Evolutionary conservation across 1,140 invertebrate species (phyloP).

Genomic region (Trachymyrmex cornetzi): DNA sequence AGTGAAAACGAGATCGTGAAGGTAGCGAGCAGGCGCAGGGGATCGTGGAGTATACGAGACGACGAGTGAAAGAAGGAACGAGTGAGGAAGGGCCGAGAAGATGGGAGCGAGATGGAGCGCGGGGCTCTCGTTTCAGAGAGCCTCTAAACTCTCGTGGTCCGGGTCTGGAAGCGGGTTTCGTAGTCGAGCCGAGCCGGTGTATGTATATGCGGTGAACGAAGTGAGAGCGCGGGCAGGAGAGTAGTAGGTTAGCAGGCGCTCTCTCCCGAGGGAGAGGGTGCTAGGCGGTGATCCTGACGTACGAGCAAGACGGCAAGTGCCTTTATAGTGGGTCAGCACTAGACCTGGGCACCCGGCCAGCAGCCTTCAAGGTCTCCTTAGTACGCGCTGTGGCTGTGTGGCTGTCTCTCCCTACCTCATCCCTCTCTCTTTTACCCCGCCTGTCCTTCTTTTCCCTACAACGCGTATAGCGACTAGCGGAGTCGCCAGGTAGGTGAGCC

Average conservation of each 20-base stretch:
- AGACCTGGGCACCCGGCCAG: slow-evolving; percentile 81
- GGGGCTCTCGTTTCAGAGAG: slow-evolving; percentile 51
- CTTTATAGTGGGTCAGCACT: slow-evolving; percentile 87
- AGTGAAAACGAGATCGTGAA: slow-evolving; percentile 74
- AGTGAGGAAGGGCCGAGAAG: slow-evolving; percentile 45
- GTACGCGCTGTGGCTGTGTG: slow-evolving; percentile 42
- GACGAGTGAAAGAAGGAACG: slow-evolving; percentile 67
- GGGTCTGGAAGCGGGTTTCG: slow-evolving; percentile 56
- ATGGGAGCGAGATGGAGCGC: slow-evolving; percentile 15
- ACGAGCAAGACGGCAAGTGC: slow-evolving; percentile 85
- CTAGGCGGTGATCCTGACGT: slow-evolving; percentile 77
- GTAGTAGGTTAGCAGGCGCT: slow-evolving; percentile 86
- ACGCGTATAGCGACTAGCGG: slow-evolving; percentile 67
- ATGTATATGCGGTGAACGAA: slow-evolving; percentile 48
- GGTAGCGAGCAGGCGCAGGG: slow-evolving; percentile 64
- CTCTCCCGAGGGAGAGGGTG: slow-evolving; percentile 79
- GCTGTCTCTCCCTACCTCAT: slow-evolving; percentile 54
- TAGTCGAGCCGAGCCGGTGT: slow-evolving; percentile 54
- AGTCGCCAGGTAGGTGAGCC: slow-evolving; percentile 82
- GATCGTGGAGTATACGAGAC: slow-evolving; percentile 52
- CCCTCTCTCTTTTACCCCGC: slow-evolving; percentile 7
- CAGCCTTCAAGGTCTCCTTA: slow-evolving; percentile 82
- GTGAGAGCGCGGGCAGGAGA: slow-evolving; percentile 77
- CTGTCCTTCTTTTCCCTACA: slow-evolving; percentile 72
- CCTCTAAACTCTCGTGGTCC: slow-evolving; percentile 39